Evolutionary conservation across 2,888 invertebrate genomes (phyloP).

Genomic region (Sesamia inferens): DNA sequence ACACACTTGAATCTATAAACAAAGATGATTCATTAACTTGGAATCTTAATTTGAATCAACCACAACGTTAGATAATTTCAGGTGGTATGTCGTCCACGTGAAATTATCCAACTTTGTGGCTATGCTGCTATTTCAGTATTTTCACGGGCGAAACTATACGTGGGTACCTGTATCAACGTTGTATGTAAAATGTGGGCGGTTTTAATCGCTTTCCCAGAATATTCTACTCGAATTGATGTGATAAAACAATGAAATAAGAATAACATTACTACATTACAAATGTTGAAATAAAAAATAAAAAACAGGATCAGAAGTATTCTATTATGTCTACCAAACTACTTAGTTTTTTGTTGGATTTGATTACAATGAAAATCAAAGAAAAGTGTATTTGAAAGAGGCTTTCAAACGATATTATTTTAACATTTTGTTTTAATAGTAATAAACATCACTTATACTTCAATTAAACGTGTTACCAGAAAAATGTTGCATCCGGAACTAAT

Average conservation of each 20-base stretch:
- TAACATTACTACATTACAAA: neutral
- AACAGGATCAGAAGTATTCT: no score
- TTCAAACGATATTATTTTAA: neutral
- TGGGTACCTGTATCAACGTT: slow-evolving; percentile 19
- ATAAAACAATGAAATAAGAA: slow-evolving; percentile 24
- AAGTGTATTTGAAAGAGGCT: neutral
- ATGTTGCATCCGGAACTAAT: slow-evolving; percentile 64
- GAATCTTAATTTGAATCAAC: slow-evolving; percentile 73
- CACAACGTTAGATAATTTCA: slow-evolving; percentile 74
- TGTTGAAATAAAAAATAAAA: no score
- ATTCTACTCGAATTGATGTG: slow-evolving; percentile 49
- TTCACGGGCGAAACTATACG: slow-evolving; percentile 59
- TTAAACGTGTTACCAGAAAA: slow-evolving; percentile 27
- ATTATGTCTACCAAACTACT: no score
- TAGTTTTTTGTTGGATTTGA: neutral
- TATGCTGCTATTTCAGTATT: slow-evolving; percentile 71
- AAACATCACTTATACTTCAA: slow-evolving; percentile 4
- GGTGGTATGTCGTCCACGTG: slow-evolving; percentile 65
- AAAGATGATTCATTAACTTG: slow-evolving; percentile 66
- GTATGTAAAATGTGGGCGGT: slow-evolving; percentile 39
- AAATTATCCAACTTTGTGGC: no score
- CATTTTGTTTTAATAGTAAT: neutral
- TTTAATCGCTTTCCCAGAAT: slow-evolving; percentile 55
- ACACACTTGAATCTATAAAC: slow-evolving; percentile 56
- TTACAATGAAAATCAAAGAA: neutral